Percentiles rank a stretch among this genome's conserved stretches.
Conservation (phyloP, 2,888 invertebrate genomes). For the Oegoconia quadripuncta region DNA sequence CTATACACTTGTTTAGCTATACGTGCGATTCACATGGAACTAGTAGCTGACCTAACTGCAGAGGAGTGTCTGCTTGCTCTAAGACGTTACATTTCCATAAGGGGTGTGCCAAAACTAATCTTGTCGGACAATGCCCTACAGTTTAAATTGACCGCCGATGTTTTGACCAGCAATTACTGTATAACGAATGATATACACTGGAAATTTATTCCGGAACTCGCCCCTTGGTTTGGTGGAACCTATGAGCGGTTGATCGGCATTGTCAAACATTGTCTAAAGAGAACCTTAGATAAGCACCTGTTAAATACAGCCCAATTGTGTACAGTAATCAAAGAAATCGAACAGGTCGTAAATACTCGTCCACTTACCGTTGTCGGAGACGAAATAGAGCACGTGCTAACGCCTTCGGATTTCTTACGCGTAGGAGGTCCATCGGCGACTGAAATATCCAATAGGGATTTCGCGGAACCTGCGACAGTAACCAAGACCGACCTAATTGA, state of each 20-base stretch:
- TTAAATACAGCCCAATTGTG: slow-evolving; percentile 9
- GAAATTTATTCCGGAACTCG: slow-evolving; percentile 14
- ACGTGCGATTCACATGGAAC: slow-evolving; percentile 4
- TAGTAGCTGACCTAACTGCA: slow-evolving; percentile 1
- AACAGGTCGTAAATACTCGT: slow-evolving; percentile 12
- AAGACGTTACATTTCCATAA: background rate
- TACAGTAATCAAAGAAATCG: slow-evolving; percentile 16
- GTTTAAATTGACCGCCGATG: slow-evolving; percentile 3
- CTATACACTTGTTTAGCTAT: slow-evolving; percentile 5
- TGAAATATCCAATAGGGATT: background rate
- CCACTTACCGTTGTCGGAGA: slow-evolving; percentile 8
- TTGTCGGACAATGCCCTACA: slow-evolving; percentile 5
- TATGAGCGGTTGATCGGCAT: slow-evolving; percentile 14
- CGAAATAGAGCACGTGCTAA: slow-evolving; percentile 9
- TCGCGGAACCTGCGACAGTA: background rate
- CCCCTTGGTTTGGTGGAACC: slow-evolving; percentile 16
- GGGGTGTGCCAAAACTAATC: background rate
- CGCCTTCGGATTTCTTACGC: slow-evolving; percentile 7
- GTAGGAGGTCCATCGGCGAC: background rate
- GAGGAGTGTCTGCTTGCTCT: slow-evolving; percentile 3
- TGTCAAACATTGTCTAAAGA: slow-evolving; percentile 12
- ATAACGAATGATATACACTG: slow-evolving; percentile 7
- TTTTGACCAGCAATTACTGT: slow-evolving; percentile 3
- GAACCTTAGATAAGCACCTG: slow-evolving; percentile 12
- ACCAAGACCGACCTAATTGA: slow-evolving; percentile 11